These are phyloP conservation scores for Rotaria magnacalcarata DNA, from an alignment of 2,888 invertebrate species.

Conservation along the genomic window DNA sequence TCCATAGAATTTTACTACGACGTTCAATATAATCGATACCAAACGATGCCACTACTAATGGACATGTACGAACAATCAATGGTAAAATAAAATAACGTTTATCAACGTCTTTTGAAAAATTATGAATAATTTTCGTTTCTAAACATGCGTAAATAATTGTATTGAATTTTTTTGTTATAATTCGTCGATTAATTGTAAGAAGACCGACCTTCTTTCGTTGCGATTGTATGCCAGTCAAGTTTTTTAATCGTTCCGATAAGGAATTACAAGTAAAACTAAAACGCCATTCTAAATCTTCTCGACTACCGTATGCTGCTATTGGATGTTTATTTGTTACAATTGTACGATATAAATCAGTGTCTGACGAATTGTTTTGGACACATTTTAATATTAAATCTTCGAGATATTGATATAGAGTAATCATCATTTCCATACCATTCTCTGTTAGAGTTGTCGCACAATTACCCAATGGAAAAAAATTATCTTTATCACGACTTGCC, in stretches of 20 bases:
- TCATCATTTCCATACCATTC: not conserved
- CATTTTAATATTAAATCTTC: not conserved
- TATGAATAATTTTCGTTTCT: conserved; percentile 32
- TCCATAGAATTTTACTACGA: not conserved
- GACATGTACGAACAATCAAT: conserved; percentile 34
- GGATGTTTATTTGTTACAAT: no score
- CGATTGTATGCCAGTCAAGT: not conserved
- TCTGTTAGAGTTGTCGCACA: not conserved
- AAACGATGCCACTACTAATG: conserved; percentile 24
- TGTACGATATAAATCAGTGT: no score
- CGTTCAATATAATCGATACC: conserved; percentile 33
- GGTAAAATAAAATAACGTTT: conserved; percentile 9
- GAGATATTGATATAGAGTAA: not conserved
- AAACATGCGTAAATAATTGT: conserved; percentile 22
- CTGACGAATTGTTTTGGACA: no score
- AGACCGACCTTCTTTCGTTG: not conserved
- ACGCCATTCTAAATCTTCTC: not conserved
- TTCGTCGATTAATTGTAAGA: not conserved
- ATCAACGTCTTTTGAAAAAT: not conserved
- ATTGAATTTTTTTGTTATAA: not conserved
- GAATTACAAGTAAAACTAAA: not conserved
- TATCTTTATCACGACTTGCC: not conserved
- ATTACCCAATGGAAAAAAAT: not conserved
- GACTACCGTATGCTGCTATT: not conserved
- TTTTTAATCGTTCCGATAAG: no score